Conservation (phyloP, 2,797 vertebrate species). For the Anguilla pacifica region DNA sequence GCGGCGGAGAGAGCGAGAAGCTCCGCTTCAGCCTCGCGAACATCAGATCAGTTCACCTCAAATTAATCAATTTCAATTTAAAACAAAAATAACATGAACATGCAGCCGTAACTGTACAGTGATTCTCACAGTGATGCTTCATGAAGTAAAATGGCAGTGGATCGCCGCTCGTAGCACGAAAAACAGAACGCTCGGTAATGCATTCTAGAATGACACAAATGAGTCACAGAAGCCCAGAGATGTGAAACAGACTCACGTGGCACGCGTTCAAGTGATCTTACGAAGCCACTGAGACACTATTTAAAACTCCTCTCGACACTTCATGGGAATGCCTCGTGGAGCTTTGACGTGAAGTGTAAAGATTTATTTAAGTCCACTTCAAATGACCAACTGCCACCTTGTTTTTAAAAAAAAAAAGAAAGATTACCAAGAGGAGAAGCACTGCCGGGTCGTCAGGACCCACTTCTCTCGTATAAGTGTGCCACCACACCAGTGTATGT, state of each 20-base stretch:
- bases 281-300: not conserved
- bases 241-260: not conserved
- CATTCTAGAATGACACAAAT: not conserved
- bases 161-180: not conserved
- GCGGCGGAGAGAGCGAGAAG: conserved; percentile 31
- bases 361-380: not conserved
- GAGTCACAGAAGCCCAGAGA: too few species aligned
- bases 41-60: not conserved
- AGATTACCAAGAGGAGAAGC: conserved; percentile 86
- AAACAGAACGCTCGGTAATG: not conserved
- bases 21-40: not conserved
- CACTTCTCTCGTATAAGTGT: conserved; percentile 92
- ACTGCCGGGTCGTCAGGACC: conserved; percentile 94
- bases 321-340: not conserved
- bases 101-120: not conserved
- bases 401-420: not conserved
- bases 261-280: not conserved
- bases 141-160: not conserved
- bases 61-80: not conserved
- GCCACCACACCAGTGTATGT: conserved; percentile 90
- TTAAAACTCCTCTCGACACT: not conserved
- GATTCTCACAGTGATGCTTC: not conserved
- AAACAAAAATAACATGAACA: not conserved
- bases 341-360: not conserved
- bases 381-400: not conserved